Conservation (phyloP, 2,113 vertebrate genomes). For the Cynocephalus volans region DNA sequence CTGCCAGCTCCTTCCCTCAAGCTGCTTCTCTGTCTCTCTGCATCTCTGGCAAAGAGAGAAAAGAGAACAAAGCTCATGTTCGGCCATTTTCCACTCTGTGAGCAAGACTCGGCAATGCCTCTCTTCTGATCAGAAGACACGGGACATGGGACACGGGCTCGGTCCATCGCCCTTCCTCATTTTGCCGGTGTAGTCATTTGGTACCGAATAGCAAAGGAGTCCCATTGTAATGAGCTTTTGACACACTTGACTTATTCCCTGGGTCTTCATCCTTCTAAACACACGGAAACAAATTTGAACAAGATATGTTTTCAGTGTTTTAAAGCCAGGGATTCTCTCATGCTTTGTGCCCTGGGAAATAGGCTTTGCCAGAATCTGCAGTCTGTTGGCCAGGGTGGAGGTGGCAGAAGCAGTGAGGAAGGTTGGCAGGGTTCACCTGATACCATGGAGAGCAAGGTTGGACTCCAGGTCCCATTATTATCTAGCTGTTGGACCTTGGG, state of each 20-base stretch:
- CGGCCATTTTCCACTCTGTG: background rate
- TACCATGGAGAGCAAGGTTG: background rate
- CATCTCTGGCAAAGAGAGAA: background rate
- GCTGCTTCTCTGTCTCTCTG: background rate
- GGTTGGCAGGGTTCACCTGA: background rate
- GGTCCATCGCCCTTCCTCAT: background rate
- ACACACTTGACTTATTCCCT: background rate
- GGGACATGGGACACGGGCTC: background rate
- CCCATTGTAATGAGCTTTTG: constrained; percentile 33
- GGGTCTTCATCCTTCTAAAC: constrained; percentile 44
- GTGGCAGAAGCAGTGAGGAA: background rate
- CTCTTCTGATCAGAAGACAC: background rate
- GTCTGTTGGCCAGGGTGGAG: background rate
- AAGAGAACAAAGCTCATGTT: background rate
- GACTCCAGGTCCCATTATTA: background rate
- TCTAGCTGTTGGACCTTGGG: background rate
- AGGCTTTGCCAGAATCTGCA: constrained; percentile 55
- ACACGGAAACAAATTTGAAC: constrained; percentile 48
- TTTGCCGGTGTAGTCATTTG: background rate
- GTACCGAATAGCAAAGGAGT: background rate
- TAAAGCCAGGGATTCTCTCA: constrained; percentile 22
- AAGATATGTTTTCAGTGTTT: constrained; percentile 49
- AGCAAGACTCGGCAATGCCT: background rate
- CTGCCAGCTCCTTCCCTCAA: background rate
- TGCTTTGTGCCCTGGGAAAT: constrained; percentile 11